Conservation (phyloP, 2,113 vertebrate genomes). For the Aythya baeri region DNA sequence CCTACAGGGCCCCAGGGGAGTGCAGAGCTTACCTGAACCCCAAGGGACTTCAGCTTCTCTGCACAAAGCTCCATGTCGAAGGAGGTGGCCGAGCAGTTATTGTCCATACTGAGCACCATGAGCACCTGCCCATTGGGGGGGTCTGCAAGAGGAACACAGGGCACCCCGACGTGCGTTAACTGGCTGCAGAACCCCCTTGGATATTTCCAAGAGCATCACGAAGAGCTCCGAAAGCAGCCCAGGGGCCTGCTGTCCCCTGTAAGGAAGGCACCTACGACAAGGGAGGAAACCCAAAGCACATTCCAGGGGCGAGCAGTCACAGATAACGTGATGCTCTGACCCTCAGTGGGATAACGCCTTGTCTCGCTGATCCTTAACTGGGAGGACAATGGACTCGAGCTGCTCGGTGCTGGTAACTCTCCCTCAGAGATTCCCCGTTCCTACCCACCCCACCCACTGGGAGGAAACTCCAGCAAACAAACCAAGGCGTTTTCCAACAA, state of each 20-base stretch:
- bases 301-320: background rate
- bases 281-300: background rate
- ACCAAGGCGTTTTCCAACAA: background rate
- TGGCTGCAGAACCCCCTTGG: background rate
- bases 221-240: background rate
- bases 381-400: background rate
- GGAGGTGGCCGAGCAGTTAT: constrained; percentile 46
- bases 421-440: background rate
- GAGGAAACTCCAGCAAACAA: background rate
- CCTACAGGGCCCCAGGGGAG: background rate
- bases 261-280: background rate
- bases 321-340: background rate
- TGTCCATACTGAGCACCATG: constrained; percentile 69
- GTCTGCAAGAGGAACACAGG: constrained; percentile 56
- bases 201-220: background rate
- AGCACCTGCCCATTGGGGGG: constrained; percentile 72
- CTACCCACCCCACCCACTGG: background rate
- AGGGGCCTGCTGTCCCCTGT: background rate
- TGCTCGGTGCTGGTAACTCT: background rate
- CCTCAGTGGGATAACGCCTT: background rate
- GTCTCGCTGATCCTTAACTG: background rate
- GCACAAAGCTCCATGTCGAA: constrained; percentile 68
- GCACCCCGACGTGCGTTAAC: accelerated
- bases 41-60: constrained; percentile 71
- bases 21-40: constrained; percentile 72